Percentiles rank a stretch among this genome's conserved stretches.
These are phyloP conservation scores for Galaxias olidus DNA, from an alignment of 2,797 vertebrate genomes.

Conservation along the genomic window DNA sequence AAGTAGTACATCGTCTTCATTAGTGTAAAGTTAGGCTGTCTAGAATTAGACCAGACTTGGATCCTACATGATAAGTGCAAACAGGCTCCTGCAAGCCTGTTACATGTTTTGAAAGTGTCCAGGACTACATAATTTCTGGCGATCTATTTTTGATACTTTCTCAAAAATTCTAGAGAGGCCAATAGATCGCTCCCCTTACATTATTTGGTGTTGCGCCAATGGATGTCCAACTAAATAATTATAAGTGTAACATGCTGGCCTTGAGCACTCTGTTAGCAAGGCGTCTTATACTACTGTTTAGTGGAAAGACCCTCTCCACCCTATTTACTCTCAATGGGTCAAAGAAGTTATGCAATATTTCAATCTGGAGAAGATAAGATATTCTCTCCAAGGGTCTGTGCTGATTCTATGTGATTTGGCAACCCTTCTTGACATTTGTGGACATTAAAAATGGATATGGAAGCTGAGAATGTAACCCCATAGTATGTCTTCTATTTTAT, in stretches of 20 bases:
- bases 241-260: background rate
- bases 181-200: no score
- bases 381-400: background rate
- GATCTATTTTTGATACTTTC: no score
- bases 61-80: slow-evolving; percentile 17
- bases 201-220: no score
- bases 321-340: background rate
- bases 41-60: background rate
- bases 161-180: no score
- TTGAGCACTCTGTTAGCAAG: background rate
- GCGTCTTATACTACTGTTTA: background rate
- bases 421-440: slow-evolving; percentile 6
- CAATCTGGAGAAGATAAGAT: background rate
- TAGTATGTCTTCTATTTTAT: no score
- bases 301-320: slow-evolving; percentile 7
- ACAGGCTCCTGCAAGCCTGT: slow-evolving; percentile 2
- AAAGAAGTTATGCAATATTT: slow-evolving; percentile 3
- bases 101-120: slow-evolving; percentile 18
- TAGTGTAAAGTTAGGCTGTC: no score
- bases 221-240: slow-evolving; percentile 10
- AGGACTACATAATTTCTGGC: no score
- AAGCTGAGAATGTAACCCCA: background rate
- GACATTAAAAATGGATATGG: slow-evolving; percentile 10
- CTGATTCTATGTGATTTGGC: slow-evolving; percentile 2
- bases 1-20: no score